Evolutionary conservation across 1,140 invertebrate genomes (phyloP), one percentile per base, ranked within the genome.

Genomic region (Pomacea maculata): DNA sequence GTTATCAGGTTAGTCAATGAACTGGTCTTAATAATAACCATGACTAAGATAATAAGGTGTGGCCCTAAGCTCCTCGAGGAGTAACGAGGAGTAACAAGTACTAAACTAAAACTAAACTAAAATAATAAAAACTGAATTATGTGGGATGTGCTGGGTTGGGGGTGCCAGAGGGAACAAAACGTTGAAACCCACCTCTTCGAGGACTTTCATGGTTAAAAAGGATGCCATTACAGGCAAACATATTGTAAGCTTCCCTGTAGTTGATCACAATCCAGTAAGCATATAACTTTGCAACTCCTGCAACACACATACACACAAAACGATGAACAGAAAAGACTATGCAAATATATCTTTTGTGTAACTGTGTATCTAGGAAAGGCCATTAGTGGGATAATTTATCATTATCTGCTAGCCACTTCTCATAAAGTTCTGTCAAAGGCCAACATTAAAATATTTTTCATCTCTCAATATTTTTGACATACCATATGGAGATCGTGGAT

Each of bases 151-250:
- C 6, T 45, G 34, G 34, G 34, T 45, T 45, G 34, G 11, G 57
- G 11, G 9, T 61, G 15, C 11, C 8, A 61, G 57, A 17, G 57
- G 15, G 15, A 61, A 9, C 57, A 61, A 9, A 6, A 61, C 3
- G 57, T 34, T 1, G 12, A 70, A n/a, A 65, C 15, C 57, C 82
- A 83, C 98, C 98, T 90, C 99, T 93, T 82, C 98, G 92, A 5
- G 99, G 99, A 92, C 97, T 99, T 93, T 99, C 99, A 90, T 99
- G 99, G 92, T 99, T 99, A 90, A 99, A 99, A 7, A 99, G 93
- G 84, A 99, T 98, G 0, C 99, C 99, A 93, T 99, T 99, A 86
- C 97, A 98, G 3, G 98, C 97, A 92, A 95, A 99, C 95, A 99
- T 99, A 79, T 95, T 94, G 89, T 99, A 99, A 0, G 99, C 98